Base-by-base conservation (phyloP, 2,797 vertebrate genomes). In the Thalassophryne amazonica region DNA sequence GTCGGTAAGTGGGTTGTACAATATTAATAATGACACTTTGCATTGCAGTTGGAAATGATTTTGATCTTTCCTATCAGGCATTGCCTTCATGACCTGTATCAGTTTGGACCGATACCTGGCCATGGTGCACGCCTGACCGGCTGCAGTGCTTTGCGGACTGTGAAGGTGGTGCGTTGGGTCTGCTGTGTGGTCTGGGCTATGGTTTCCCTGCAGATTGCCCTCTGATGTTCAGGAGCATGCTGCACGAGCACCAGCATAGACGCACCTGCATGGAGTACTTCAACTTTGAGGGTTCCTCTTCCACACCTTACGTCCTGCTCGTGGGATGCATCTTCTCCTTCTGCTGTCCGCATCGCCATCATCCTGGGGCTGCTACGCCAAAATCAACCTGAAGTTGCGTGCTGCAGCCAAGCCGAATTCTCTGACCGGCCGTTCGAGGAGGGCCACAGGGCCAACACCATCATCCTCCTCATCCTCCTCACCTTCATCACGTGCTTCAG, bases 1-100 rank as follows among this genome's bases (percentile, higher is more conserved):
- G n/a, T n/a, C n/a, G n/a, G n/a, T n/a, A n/a, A n/a, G n/a, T n/a
- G n/a, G n/a, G n/a, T n/a, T n/a, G n/a, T n/a, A n/a, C n/a, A n/a
- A n/a, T n/a, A n/a, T n/a, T n/a, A n/a, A n/a, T n/a, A n/a, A n/a
- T n/a, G n/a, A n/a, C n/a, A n/a, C n/a, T n/a, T n/a, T n/a, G n/a
- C n/a, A n/a, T n/a, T n/a, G n/a, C n/a, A n/a, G n/a, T n/a, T n/a
- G n/a, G n/a, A n/a, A n/a, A n/a, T n/a, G n/a, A n/a, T n/a, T n/a
- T n/a, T 30, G 36, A 0, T 39, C 1, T 47, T 51, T 51, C 20
- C 45, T n/a, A 20, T 31, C 63, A 88, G 89, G 92, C 29, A 89
- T 94, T 28, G 92, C 90, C 57, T 93, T 95, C 73, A 93, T 93
- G 93, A 92, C 91, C 13, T 94, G 93, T 0, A 86, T 94, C 61